Evolutionary conservation across 2,113 vertebrate species (phyloP).

Genomic region (Lonchura striata): DNA sequence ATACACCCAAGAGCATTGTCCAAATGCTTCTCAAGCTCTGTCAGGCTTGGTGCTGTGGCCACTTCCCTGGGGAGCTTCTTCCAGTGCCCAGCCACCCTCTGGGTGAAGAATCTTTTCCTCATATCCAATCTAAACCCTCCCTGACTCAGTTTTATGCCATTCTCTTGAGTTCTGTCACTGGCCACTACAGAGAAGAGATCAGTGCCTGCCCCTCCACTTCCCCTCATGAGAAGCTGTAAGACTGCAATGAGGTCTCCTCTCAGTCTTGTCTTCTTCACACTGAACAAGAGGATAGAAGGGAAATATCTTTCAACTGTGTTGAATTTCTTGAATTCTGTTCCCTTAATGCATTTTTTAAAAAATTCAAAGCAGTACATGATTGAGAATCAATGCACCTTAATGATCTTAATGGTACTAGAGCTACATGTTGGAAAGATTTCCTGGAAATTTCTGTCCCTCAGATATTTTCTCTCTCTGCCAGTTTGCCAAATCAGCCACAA

Average conservation of each 20-base stretch:
- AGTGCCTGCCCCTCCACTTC: not conserved
- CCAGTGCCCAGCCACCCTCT: not conserved
- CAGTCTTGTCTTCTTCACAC: not conserved
- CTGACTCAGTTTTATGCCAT: not conserved
- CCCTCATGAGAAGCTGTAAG: not conserved
- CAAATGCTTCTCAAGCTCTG: not conserved
- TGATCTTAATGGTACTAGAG: not conserved
- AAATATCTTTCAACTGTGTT: not conserved
- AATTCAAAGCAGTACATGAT: not conserved
- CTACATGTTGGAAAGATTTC: not conserved
- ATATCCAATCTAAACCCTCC: not conserved
- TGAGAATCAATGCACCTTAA: not conserved
- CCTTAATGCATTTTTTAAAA: not conserved
- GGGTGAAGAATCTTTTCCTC: not conserved
- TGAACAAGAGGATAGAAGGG: not conserved
- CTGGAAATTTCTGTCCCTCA: not conserved
- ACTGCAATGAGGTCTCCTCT: not conserved
- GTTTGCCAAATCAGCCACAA: not conserved
- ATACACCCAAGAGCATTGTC: not conserved
- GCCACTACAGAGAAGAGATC: too few relatives aligned
- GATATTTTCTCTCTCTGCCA: not conserved
- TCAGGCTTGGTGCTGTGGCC: not conserved
- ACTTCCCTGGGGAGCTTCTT: not conserved
- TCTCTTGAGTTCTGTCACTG: fast-evolving
- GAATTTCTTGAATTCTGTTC: not conserved